Conservation (phyloP, 2,888 invertebrate species). For the Chromoteleia sp. region DNA sequence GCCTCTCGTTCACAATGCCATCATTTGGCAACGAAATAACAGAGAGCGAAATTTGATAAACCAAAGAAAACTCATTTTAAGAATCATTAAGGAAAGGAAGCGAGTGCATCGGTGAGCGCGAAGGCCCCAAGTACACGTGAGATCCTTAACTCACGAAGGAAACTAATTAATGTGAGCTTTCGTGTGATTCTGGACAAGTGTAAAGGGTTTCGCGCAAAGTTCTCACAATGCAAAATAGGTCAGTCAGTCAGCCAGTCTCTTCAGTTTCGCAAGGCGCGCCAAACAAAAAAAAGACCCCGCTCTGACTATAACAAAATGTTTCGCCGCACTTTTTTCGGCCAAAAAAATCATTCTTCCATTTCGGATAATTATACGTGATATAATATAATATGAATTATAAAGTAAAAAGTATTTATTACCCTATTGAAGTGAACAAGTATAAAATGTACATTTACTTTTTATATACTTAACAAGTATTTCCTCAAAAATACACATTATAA, state of each 20-base stretch:
- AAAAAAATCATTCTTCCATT: no score
- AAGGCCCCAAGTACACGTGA: conserved; percentile 44
- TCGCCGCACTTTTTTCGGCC: no score
- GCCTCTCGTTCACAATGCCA: background rate
- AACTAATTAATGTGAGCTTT: conserved; percentile 68
- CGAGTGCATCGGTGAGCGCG: conserved; percentile 42
- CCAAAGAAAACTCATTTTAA: conserved; percentile 51
- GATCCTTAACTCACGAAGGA: conserved; percentile 63
- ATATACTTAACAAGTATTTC: no score
- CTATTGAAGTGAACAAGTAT: no score
- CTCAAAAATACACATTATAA: no score
- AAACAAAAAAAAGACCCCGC: conserved; percentile 24
- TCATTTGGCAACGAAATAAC: conserved; percentile 25
- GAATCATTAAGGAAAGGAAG: conserved; percentile 65
- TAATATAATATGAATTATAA: no score
- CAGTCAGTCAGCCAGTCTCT: conserved; percentile 49
- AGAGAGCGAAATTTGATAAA: conserved; percentile 49
- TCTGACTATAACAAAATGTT: no score
- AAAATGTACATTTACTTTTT: no score
- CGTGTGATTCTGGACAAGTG: conserved; percentile 69
- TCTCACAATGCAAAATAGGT: conserved; percentile 69
- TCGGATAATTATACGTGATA: no score
- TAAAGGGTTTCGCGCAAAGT: conserved; percentile 59
- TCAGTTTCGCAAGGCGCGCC: conserved; percentile 25
- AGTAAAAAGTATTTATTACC: no score